Base-by-base conservation (phyloP, 2,888 invertebrate species). In the Cinara cedri region DNA sequence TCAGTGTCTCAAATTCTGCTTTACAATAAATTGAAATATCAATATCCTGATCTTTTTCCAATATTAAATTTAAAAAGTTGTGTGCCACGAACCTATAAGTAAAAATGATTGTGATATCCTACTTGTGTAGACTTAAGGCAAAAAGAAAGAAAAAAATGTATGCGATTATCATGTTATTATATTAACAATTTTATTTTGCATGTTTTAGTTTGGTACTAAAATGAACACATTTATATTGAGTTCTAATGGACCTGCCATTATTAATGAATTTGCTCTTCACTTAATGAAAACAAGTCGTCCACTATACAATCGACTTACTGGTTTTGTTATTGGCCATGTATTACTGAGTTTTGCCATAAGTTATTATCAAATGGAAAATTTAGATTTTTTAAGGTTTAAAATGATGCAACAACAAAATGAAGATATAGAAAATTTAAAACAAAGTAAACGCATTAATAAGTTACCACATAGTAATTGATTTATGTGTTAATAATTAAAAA, bases 261-360 rank as follows among this genome's bases (percentile, higher is more conserved):
- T 60, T 16, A 68, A 62, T 42, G 70, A 70, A 60, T 51, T 78
- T 51, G 13, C 44, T 11, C n/a, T 10, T 1, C 78, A 78, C 24
- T 0, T 24, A 62, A 16, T 42, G 24, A 46, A 70, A 68, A 42
- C 42, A 21, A 70, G 57, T 57, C 68, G 34, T 60, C 78, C 78
- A 51, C 13, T 78, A 8, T 60, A 70, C 19, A 78, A 78, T 60
- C 60, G 78, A 60, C 78, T 78, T 34, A 60, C 78, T 51, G 49
- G 51, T 34, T 70, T 78, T 42, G 55, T 68, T 13, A 70, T 78
- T 70, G 68, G 78, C 42, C 78, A 78, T 51, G n/a, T 14, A 10
- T 42, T 78, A 49, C 51, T 78, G 44, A 78, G 78, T 60, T 78
- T 51, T 16, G 24, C 51, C n/a, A 70, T 78, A n/a, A 68, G 19